phyloP scores from a whole-genome alignment of 2,113 vertebrate species.

The Grammomys dolichurus region DNA sequence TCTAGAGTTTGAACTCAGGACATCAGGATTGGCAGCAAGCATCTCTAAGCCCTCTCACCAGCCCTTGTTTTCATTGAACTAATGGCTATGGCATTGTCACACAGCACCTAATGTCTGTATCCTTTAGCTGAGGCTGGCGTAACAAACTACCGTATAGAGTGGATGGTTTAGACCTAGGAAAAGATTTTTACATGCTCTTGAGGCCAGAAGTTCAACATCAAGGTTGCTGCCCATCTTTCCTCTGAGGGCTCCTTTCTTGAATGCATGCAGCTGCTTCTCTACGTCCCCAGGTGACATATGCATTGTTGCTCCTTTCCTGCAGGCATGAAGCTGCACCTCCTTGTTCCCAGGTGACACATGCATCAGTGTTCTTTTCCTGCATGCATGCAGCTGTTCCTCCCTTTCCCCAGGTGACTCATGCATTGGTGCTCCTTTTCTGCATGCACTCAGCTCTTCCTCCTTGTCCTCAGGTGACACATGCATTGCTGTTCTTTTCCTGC shows the following conservation, averaged over 20 bases:
- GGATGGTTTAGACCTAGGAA: neutral
- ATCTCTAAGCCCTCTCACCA: neutral
- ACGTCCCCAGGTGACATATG: neutral
- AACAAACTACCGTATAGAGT: neutral
- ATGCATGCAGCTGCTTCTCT: neutral
- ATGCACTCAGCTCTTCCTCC: too few species aligned
- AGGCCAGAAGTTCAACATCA: neutral
- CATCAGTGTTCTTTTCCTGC: too few species aligned
- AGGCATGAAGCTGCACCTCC: too few species aligned
- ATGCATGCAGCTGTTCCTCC: too few species aligned
- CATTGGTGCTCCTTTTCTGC: neutral
- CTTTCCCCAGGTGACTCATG: too few species aligned
- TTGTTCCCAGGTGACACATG: neutral
- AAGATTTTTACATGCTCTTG: neutral
- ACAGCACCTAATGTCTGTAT: too few species aligned
- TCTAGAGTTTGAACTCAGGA: neutral
- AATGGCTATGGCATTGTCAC: neutral
- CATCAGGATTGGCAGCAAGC: neutral
- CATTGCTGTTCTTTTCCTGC: too few species aligned
- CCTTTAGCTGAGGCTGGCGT: neutral
- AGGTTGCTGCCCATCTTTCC: neutral
- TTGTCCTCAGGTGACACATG: neutral
- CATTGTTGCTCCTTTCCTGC: neutral
- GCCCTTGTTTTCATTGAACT: neutral
- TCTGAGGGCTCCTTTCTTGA: neutral